Evolutionary conservation across 2,797 vertebrate genomes (phyloP), one percentile per base, ranked within the genome.

Genomic region (Chloroceryle inda): DNA sequence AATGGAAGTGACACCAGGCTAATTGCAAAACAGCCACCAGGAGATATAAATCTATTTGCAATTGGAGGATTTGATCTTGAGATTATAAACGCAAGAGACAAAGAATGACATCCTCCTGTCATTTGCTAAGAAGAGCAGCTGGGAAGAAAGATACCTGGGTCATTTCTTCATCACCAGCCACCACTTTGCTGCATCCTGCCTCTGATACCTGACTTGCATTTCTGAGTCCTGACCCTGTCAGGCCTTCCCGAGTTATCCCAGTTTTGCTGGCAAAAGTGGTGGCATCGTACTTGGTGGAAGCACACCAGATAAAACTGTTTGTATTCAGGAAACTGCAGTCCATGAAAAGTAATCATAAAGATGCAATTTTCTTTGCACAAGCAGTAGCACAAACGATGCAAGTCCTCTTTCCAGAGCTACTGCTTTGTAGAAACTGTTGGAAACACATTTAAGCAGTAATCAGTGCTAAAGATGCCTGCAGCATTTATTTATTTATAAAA

Each of bases 1-100:
- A 95, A 88, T 81, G 40, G 49, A 97, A 88, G 76, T 29, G 49
- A 86, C 49, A 95, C 26, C 9, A 59, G 15, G 23, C 7, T 71
- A 78, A 92, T 10, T 67, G n/a, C 35, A 94, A 74, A 85, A 85
- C 45, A 91, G 56, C 26, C 44, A 94, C 15, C 17, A 95, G 56
- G 71, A 80, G 16, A 73, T 29, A 69, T 1, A 63, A 56, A 63
- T 68, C 33, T 89, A 50, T 27, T 71, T 85, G 75, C 0, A 4
- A 74, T 15, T 64, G 0, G 0, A 81, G 49, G 68, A 67, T 78
- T 92, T 92, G 5, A 73, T 67, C 66, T 74, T 61, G 67, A 92
- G 29, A 72, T 80, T 82, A 52, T 27, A 93, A 94, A 84, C 27
- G 13, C 37, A 75, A 63, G 58, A 89, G 58, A 38, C 19, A 64